Evolutionary conservation across 2,888 invertebrate genomes (phyloP).

Genomic region (Diplazon laetatorius): DNA sequence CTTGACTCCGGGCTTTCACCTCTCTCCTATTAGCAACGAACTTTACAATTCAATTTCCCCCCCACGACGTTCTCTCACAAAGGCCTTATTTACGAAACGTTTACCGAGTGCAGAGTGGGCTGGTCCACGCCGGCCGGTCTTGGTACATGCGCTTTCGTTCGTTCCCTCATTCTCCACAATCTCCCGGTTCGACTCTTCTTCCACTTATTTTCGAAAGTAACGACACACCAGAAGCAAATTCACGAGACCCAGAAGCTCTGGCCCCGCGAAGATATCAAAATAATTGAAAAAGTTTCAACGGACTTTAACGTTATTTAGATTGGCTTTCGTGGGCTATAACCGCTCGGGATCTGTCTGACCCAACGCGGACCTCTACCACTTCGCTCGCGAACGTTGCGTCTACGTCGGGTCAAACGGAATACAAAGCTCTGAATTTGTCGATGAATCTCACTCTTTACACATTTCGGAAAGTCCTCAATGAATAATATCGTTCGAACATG

Average conservation of each 20-base stretch:
- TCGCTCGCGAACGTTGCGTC: conserved; percentile 24
- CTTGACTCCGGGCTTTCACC: conserved; percentile 41
- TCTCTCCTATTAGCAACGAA: conserved; percentile 65
- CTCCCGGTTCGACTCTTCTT: conserved; percentile 42
- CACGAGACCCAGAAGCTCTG: conserved; percentile 12
- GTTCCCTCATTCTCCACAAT: conserved; percentile 14
- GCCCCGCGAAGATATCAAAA: conserved; percentile 72
- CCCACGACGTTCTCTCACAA: conserved; percentile 70
- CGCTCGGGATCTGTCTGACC: conserved; percentile 34
- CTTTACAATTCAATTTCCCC: conserved; percentile 78
- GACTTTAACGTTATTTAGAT: conserved; percentile 70
- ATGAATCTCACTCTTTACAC: neutral
- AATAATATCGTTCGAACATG: no score
- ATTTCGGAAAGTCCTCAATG: neutral
- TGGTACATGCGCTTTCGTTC: conserved; percentile 12
- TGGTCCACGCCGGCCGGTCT: conserved; percentile 39
- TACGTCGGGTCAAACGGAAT: conserved; percentile 18
- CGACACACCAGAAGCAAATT: conserved; percentile 31
- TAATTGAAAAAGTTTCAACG: conserved; percentile 79
- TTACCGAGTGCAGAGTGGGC: conserved; percentile 64
- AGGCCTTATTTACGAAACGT: conserved; percentile 77
- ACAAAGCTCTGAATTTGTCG: conserved; percentile 8
- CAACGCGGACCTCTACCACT: conserved; percentile 44
- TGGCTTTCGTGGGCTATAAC: conserved; percentile 17
- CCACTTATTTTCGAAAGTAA: conserved; percentile 28